Percentiles rank a stretch among this genome's conserved stretches.
Conservation (phyloP, 2,888 invertebrate genomes). For the Laspeyria flexula region DNA sequence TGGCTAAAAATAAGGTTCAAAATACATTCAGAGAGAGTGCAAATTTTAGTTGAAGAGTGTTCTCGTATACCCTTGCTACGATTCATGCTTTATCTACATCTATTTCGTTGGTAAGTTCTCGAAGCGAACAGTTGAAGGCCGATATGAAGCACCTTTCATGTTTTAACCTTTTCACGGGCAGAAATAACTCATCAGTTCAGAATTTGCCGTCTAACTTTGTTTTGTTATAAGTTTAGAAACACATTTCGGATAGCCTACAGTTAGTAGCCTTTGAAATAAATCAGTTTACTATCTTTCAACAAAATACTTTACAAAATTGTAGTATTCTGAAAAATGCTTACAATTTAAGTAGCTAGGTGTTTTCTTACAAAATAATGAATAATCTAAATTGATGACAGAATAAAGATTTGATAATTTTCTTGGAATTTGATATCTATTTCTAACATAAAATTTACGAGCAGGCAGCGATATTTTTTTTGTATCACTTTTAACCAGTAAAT, state of each 20-base stretch:
- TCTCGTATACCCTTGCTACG: slow-evolving; percentile 39
- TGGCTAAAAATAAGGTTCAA: background rate
- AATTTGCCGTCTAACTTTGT: slow-evolving; percentile 2
- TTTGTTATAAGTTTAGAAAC: background rate
- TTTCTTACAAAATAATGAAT: no score
- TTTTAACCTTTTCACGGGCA: slow-evolving; percentile 50
- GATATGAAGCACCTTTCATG: slow-evolving; percentile 48
- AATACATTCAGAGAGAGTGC: background rate
- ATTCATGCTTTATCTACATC: slow-evolving; percentile 73
- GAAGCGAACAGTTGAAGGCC: slow-evolving; percentile 54
- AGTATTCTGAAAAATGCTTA: no score
- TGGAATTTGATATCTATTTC: no score
- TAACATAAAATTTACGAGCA: no score
- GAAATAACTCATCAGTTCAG: slow-evolving; percentile 25
- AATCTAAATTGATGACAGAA: no score
- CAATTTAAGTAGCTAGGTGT: no score
- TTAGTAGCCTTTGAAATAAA: no score
- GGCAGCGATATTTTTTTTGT: no score
- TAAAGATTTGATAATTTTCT: no score
- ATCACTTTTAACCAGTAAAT: no score
- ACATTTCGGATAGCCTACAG: background rate
- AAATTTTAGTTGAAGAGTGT: slow-evolving; percentile 39
- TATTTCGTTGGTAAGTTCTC: slow-evolving; percentile 27
- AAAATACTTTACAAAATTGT: no score
- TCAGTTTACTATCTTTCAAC: no score